Percentiles rank a stretch among this genome's conserved stretches.
Evolutionary conservation across 2,888 invertebrate species (phyloP).

Genomic region (Carcina quercana): DNA sequence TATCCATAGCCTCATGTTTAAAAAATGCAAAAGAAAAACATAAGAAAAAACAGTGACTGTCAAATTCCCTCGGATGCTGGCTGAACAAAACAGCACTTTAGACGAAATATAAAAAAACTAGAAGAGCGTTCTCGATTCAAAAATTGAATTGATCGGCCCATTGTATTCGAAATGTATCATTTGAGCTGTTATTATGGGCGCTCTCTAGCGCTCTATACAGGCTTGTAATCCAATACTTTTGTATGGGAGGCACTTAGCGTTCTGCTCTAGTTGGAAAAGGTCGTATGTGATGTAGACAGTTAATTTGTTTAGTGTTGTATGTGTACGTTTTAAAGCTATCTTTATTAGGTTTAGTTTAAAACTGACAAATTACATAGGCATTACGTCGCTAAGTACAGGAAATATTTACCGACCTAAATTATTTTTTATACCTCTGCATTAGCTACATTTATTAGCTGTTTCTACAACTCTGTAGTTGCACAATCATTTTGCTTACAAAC

Average conservation of each 20-base stretch:
- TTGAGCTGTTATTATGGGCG: conserved; percentile 73
- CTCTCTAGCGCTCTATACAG: conserved; percentile 66
- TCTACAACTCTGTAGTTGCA: too few species aligned
- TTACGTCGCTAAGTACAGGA: too few species aligned
- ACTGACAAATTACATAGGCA: too few species aligned
- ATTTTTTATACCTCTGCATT: too few species aligned
- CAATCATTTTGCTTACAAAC: too few species aligned
- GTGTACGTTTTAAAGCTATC: conserved; percentile 1
- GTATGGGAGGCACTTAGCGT: conserved; percentile 71
- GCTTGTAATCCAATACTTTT: conserved; percentile 73
- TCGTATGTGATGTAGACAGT: conserved; percentile 38
- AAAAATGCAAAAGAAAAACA: conserved; percentile 53
- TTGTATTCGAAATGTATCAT: conserved; percentile 75
- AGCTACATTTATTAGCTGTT: too few species aligned
- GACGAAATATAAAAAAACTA: conserved; percentile 62
- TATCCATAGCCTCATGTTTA: conserved; percentile 47
- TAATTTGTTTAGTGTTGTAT: conserved; percentile 50
- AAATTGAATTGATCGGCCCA: conserved; percentile 75
- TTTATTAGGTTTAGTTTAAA: conserved; percentile 16
- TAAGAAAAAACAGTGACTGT: conserved; percentile 71
- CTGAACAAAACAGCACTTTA: conserved; percentile 75
- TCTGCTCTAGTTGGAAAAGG: conserved; percentile 46
- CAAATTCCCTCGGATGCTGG: conserved; percentile 68
- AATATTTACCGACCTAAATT: too few species aligned
- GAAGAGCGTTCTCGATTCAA: conserved; percentile 74